Conservation (phyloP, 2,888 invertebrate genomes). For the Junonia oenone region DNA sequence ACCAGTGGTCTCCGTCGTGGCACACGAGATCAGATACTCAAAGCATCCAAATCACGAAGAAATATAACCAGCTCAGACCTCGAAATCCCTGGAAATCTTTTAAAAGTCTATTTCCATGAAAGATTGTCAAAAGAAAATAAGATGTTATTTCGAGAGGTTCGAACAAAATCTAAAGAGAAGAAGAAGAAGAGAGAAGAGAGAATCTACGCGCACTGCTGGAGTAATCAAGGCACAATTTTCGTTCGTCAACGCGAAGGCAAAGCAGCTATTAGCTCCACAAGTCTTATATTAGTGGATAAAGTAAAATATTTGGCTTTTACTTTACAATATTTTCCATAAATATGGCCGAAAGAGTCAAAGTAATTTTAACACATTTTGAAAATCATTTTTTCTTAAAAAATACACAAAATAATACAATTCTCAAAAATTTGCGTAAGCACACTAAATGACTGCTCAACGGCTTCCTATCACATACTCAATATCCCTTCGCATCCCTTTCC, state of each 20-base stretch:
- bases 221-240: background rate
- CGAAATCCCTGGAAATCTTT: background rate
- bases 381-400: too few relatives aligned
- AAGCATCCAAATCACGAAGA: slow-evolving; percentile 28
- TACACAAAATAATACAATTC: too few relatives aligned
- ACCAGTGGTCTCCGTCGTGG: slow-evolving; percentile 26
- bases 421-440: too few relatives aligned
- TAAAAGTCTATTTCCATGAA: background rate
- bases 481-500: too few relatives aligned
- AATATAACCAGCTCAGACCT: slow-evolving; percentile 25
- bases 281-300: too few relatives aligned
- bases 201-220: background rate
- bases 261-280: too few relatives aligned
- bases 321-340: too few relatives aligned
- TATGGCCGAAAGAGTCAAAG: too few relatives aligned
- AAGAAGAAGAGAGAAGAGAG: background rate
- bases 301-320: too few relatives aligned
- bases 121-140: background rate
- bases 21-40: slow-evolving; percentile 28
- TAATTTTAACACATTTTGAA: too few relatives aligned
- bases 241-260: background rate
- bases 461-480: too few relatives aligned
- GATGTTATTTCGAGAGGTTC: background rate
- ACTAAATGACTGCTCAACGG: too few relatives aligned
- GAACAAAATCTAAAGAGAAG: background rate